These are phyloP conservation scores for Trachymyrmex cornetzi DNA, from an alignment of 1,140 invertebrate genomes.

Conservation along the genomic window DNA sequence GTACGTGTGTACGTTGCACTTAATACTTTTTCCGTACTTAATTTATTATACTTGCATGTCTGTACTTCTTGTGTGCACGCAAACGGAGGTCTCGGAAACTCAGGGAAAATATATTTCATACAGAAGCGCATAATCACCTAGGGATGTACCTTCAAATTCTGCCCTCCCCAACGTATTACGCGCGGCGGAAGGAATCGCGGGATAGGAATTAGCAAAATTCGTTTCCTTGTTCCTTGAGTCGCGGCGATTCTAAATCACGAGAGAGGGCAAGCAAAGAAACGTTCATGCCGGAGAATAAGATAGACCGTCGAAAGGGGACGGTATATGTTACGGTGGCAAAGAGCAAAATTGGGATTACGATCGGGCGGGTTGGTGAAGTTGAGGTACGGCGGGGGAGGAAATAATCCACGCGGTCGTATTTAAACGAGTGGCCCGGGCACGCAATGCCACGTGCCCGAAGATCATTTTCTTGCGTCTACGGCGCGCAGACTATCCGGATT, in stretches of 20 bases:
- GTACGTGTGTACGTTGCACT: neutral
- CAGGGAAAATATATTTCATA: constrained; percentile 27
- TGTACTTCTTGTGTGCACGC: constrained; percentile 16
- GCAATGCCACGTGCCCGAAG: constrained; percentile 74
- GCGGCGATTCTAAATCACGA: constrained; percentile 54
- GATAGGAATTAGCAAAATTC: constrained; percentile 62
- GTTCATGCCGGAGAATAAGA: constrained; percentile 11
- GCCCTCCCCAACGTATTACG: constrained; percentile 38
- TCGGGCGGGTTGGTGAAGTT: constrained; percentile 11
- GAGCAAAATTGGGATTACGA: constrained; percentile 36
- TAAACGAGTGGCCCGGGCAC: constrained; percentile 74
- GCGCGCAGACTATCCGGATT: constrained; percentile 75
- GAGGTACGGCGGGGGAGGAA: neutral
- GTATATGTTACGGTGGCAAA: neutral
- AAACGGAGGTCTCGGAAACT: neutral
- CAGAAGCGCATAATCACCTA: constrained; percentile 27
- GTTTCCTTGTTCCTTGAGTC: constrained; percentile 1
- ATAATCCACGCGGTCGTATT: constrained; percentile 75
- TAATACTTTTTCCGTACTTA: constrained; percentile 18
- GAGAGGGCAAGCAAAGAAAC: neutral
- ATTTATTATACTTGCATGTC: neutral
- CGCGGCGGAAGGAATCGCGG: constrained; percentile 6
- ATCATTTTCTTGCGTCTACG: constrained; percentile 77
- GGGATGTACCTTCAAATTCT: constrained; percentile 6
- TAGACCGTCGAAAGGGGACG: constrained; percentile 5